These are phyloP conservation scores for Heteromyza rotundicornis DNA, from an alignment of 2,888 invertebrate genomes.

Conservation along the genomic window DNA sequence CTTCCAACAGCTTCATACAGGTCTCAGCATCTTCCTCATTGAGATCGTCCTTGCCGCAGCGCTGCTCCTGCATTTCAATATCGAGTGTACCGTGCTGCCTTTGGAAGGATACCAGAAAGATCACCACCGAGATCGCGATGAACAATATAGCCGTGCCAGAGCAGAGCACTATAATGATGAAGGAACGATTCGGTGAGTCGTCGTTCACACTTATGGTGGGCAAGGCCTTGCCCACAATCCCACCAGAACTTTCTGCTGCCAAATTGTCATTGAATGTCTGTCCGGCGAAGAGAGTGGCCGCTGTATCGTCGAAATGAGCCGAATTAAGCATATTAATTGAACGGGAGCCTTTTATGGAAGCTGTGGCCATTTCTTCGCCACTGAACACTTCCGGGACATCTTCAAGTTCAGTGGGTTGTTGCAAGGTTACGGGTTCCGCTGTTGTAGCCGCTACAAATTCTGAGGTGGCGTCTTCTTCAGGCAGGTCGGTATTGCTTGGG, in stretches of 20 bases:
- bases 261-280: constrained; percentile 49
- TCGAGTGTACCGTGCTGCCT: constrained; percentile 55
- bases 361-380: not conserved
- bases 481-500: not conserved
- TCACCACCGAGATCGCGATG: constrained; percentile 46
- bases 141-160: constrained; percentile 51
- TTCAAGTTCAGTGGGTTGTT: not conserved
- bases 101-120: constrained; percentile 54
- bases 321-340: constrained; percentile 14
- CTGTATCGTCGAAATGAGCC: constrained; percentile 16
- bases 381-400: not conserved
- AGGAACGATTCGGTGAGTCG: constrained; percentile 39
- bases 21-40: constrained; percentile 54
- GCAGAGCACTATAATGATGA: constrained; percentile 48
- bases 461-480: not conserved
- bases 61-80: constrained; percentile 59
- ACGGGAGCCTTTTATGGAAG: constrained; percentile 20
- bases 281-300: constrained; percentile 34
- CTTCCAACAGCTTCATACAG: constrained; percentile 46
- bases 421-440: not conserved
- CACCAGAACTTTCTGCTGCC: constrained; percentile 43
- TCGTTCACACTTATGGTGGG: constrained; percentile 30
- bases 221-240: constrained; percentile 37
- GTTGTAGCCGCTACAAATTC: constrained; percentile 9
- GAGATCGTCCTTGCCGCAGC: constrained; percentile 51